Conservation (phyloP, 2,113 vertebrate genomes). For the Saguinus imperator region DNA sequence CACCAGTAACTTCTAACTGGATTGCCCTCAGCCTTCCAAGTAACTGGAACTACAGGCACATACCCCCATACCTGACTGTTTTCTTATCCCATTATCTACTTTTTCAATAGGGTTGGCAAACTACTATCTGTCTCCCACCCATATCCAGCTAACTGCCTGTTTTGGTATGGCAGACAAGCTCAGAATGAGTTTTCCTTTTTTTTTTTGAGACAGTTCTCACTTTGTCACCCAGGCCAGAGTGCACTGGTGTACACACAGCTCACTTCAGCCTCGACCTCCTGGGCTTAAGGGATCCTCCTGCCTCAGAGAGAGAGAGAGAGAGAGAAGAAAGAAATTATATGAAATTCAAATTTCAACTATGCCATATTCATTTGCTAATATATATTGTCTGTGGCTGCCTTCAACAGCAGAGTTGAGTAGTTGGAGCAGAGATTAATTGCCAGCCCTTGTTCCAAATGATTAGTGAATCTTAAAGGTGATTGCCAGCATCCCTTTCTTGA, state of each 20-base stretch:
- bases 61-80: neutral
- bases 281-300: no score
- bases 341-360: neutral
- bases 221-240: no score
- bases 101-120: neutral
- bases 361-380: neutral
- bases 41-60: neutral
- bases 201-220: no score
- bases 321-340: neutral
- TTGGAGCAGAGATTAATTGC: neutral
- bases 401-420: neutral
- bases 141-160: neutral
- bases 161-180: neutral
- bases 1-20: neutral
- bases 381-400: neutral
- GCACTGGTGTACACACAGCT: no score
- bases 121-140: neutral
- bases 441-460: neutral
- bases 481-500: neutral
- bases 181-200: neutral
- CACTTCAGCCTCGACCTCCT: no score
- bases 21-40: neutral
- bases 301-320: no score
- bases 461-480: neutral
- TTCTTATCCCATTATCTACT: neutral